Evolutionary conservation across 2,797 vertebrate species (phyloP), one percentile per base, ranked within the genome.

Genomic region (Chiroxiphia lanceolata): DNA sequence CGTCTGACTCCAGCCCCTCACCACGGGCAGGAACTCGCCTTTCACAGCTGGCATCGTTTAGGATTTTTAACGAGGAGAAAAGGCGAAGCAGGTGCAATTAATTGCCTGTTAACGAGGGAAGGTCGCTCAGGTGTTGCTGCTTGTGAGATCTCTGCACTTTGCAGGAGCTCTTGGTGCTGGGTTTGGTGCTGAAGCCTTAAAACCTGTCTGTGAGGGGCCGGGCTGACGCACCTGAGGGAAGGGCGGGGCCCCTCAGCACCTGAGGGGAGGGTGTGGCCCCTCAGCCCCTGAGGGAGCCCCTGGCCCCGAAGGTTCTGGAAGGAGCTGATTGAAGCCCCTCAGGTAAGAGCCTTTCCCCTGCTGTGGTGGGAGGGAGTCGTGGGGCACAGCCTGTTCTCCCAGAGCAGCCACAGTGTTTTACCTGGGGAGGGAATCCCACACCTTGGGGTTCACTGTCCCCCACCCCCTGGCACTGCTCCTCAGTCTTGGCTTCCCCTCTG

Each of bases 101-200:
- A 21, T 40, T 48, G 50, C 34, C 54, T 19, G 40, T 16, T 33
- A 11, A 0, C 7, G 34, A 14, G 9, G 10, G 21, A 18, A 67
- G 12, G 34, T 7, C 15, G 25, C 57, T 18, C 13, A 44, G 8
- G 0, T 0, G 1, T 6, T 26, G 48, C 33, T 48, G 2, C 6
- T 17, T 5, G 21, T 26, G 42, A 31, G 11, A 11, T 34, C 33
- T 13, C 27, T 38, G 15, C 9, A 7, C n/a, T 44, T 15, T 25
- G 23, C 3, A 19, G 74, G 11, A 18, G 34, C 16, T 23, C 10
- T 77, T 9, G 36, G 18, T 1, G 0, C 9, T 7, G 14, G 15
- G 21, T 16, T 44, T 25, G 25, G 7, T 31, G 50, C 50, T 29
- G 27, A 17, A 51, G 34, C 34, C 45, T 51, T 5, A 40, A 33